These are phyloP conservation scores for Ostrea denselamellosa DNA, from an alignment of 1,140 invertebrate species.

Conservation along the genomic window DNA sequence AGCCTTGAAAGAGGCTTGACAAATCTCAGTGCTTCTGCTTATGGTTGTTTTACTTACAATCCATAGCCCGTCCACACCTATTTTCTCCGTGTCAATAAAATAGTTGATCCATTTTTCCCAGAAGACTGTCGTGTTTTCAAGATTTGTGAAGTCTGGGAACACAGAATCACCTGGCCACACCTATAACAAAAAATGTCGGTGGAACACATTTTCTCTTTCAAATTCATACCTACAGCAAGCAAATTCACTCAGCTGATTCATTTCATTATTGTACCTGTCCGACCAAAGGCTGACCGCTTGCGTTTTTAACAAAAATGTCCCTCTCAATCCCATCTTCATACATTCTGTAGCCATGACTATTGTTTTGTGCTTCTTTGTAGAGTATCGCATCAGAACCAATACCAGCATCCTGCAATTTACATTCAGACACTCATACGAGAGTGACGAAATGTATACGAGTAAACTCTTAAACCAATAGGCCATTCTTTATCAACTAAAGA, in stretches of 20 bases:
- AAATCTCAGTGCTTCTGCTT: no score
- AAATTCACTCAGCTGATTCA: no score
- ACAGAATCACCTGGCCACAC: conserved; percentile 75
- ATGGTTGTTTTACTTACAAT: conserved; percentile 61
- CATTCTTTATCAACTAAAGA: no score
- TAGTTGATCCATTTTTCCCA: conserved; percentile 75
- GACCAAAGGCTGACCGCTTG: conserved; percentile 49
- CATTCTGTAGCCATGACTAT: conserved; percentile 68
- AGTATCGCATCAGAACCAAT: conserved; percentile 62
- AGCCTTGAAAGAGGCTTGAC: no score
- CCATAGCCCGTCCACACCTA: conserved; percentile 85
- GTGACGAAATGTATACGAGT: no score
- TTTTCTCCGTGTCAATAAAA: conserved; percentile 74
- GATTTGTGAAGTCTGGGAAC: conserved; percentile 77
- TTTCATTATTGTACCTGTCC: conserved; percentile 42
- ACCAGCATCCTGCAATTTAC: conserved; percentile 70
- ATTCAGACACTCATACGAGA: no score
- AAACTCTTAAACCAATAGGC: no score
- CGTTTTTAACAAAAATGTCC: conserved; percentile 73
- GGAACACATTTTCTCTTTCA: no score
- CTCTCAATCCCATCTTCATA: conserved; percentile 68
- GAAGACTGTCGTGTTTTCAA: conserved; percentile 68
- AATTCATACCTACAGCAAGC: no score
- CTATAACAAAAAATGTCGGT: conserved; percentile 53
- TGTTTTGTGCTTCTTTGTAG: conserved; percentile 42